Evolutionary conservation across 1,140 invertebrate genomes (phyloP).

Genomic region (Zaprionus gabonicus): DNA sequence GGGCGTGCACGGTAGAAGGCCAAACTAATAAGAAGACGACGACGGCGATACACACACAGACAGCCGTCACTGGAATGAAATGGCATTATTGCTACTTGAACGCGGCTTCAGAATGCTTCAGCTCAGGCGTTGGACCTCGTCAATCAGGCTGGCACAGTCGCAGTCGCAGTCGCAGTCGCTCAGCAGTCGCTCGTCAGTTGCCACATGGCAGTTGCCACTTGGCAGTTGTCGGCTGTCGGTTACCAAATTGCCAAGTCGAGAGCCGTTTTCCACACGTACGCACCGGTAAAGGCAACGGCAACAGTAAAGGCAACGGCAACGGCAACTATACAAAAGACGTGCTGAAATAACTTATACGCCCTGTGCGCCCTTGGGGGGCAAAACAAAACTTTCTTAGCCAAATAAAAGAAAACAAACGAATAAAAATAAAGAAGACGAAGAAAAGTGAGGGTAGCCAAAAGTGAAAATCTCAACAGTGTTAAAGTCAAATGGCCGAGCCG

Average conservation of each 20-base stretch:
- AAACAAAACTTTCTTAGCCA: conserved; percentile 62
- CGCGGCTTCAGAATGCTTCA: conserved; percentile 53
- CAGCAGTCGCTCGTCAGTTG: conserved; percentile 4
- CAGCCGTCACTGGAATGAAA: conserved; percentile 69
- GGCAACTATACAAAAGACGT: conserved; percentile 75
- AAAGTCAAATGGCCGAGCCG: conserved; percentile 60
- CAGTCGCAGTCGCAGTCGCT: conserved; percentile 10
- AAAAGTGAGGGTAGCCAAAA: conserved; percentile 54
- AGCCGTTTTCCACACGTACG: conserved; percentile 79
- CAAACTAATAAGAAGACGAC: conserved; percentile 72
- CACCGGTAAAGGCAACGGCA: conserved; percentile 50
- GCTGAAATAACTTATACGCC: conserved; percentile 82
- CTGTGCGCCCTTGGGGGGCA: conserved; percentile 58
- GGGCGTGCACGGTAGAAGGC: conserved; percentile 3
- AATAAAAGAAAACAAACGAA: conserved; percentile 29
- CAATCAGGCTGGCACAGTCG: conserved; percentile 61
- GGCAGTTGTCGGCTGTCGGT: conserved; percentile 19
- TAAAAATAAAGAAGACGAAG: conserved; percentile 40
- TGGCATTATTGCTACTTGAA: conserved; percentile 82
- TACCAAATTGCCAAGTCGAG: conserved; percentile 23
- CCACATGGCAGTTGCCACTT: conserved; percentile 18
- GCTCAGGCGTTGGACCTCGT: conserved; percentile 38
- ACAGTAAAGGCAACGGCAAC: neutral
- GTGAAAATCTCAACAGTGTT: conserved; percentile 79
- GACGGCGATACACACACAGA: conserved; percentile 28